Evolutionary conservation across 2,797 vertebrate genomes (phyloP), one percentile per base, ranked within the genome.

Genomic region (Chiroxiphia lanceolata): DNA sequence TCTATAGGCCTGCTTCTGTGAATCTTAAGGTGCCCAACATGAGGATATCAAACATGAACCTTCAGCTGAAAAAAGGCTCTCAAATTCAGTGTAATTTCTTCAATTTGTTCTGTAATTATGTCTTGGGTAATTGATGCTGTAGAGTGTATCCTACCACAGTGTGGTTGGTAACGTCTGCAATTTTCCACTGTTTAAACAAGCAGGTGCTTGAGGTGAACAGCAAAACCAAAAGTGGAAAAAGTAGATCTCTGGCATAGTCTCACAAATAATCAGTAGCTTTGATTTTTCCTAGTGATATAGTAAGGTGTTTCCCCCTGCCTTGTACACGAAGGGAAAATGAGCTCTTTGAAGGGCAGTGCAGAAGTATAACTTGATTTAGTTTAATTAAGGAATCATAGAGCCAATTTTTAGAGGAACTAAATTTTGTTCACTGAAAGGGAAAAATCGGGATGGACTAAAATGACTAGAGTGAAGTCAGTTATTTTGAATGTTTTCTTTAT

Each of bases 271-370:
- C 18, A 60, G 6, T 54, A 61, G 15, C 34, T 89, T 54, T 80
- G 12, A 67, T 64, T 70, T 90, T 11, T 85, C 10, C 5, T 31
- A 53, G 18, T 72, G 27, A 40, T 38, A 23, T 9, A 34, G 10
- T 40, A 34, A 51, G 21, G 5, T 71, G 25, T 71, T 78, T 71
- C 13, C 20, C 15, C 4, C 11, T 1, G 1, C 9, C 10, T 6
- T 47, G 36, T 44, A 17, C 9, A 22, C 0, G 0, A 56, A 57
- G 71, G 9, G 83, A 76, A 31, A 4, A 40, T 42, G 16, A 42
- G 7, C 20, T 82, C 57, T 82, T 7, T 61, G 40, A 92, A 56
- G 36, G 15, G 36, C 11, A 45, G 23, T 70, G 53, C 27, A 85
- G 44, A 92, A 76, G 10, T 11, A 56, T 14, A 74, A 27, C 15